Conservation (phyloP, 2,888 invertebrate species). For the Itoplectis maculator region DNA sequence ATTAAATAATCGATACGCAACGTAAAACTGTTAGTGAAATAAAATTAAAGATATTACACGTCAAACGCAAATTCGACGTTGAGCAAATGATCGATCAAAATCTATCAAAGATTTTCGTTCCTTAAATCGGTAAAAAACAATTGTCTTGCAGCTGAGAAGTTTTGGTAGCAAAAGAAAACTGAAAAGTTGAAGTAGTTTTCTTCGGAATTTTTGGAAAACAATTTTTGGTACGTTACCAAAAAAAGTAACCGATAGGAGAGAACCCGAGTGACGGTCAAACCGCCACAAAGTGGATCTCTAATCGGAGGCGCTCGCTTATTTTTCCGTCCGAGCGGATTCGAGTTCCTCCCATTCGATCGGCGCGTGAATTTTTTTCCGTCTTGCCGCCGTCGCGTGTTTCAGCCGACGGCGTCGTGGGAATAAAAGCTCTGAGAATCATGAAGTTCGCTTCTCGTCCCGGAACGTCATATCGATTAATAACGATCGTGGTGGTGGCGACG, state of each 20-base stretch:
- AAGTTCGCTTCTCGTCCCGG: conserved; percentile 4
- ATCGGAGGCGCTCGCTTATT: neutral
- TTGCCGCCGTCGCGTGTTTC: neutral
- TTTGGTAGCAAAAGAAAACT: too few relatives aligned
- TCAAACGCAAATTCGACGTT: conserved; percentile 13
- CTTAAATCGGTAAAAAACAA: neutral
- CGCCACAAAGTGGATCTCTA: neutral
- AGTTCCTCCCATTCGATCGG: neutral
- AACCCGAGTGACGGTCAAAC: too few relatives aligned
- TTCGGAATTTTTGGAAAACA: neutral
- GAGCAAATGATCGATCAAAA: conserved; percentile 17
- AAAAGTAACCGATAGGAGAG: too few relatives aligned
- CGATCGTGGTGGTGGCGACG: conserved; percentile 70
- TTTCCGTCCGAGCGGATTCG: neutral
- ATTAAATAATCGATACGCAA: neutral
- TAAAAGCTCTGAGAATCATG: neutral
- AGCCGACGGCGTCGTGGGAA: neutral
- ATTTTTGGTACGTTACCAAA: too few relatives aligned
- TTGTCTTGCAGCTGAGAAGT: neutral
- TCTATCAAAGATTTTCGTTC: neutral
- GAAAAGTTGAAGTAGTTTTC: neutral
- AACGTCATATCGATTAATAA: conserved; percentile 56
- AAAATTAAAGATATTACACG: neutral
- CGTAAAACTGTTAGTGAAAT: neutral
- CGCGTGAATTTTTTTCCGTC: neutral